phyloP scores from a whole-genome alignment of 2,888 invertebrate genomes.

The Hirtodrosophila trivittata region DNA sequence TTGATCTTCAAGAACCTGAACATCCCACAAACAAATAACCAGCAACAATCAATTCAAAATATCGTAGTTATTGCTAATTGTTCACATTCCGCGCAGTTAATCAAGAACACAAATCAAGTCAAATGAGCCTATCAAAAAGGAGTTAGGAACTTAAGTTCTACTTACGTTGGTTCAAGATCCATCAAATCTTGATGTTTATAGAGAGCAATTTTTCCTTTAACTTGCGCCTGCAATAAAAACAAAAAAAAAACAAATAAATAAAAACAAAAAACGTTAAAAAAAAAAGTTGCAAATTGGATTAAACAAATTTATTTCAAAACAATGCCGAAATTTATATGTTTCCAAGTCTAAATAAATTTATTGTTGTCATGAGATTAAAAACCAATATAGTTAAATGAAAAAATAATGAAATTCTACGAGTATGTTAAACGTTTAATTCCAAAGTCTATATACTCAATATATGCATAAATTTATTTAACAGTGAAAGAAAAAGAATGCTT shows the following conservation, averaged over 20 bases:
- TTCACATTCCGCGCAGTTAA: constrained; percentile 52
- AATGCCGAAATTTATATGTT: too few relatives aligned
- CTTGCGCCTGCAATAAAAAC: constrained; percentile 21
- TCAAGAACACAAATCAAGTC: too few relatives aligned
- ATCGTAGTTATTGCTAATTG: constrained; percentile 72
- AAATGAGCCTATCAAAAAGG: constrained; percentile 11
- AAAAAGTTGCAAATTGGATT: too few relatives aligned
- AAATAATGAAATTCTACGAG: constrained; percentile 42
- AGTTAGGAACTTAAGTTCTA: constrained; percentile 51
- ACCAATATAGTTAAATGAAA: constrained; percentile 44
- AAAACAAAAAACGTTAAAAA: too few relatives aligned
- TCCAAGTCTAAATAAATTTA: too few relatives aligned
- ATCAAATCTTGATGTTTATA: constrained; percentile 25
- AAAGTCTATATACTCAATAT: constrained; percentile 65
- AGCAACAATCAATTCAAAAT: constrained; percentile 72
- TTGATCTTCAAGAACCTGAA: constrained; percentile 57
- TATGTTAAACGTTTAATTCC: constrained; percentile 49
- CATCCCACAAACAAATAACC: constrained; percentile 44
- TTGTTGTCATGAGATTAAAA: constrained; percentile 55
- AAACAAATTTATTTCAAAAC: too few relatives aligned
- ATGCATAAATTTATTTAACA: constrained; percentile 33
- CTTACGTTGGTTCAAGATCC: constrained; percentile 56
- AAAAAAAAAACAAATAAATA: constrained; percentile 6
- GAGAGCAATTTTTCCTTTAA: constrained; percentile 34
- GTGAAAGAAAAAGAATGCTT: too few relatives aligned